These are phyloP conservation scores for Lepus americanus DNA, from an alignment of 2,113 vertebrate species.

Conservation along the genomic window DNA sequence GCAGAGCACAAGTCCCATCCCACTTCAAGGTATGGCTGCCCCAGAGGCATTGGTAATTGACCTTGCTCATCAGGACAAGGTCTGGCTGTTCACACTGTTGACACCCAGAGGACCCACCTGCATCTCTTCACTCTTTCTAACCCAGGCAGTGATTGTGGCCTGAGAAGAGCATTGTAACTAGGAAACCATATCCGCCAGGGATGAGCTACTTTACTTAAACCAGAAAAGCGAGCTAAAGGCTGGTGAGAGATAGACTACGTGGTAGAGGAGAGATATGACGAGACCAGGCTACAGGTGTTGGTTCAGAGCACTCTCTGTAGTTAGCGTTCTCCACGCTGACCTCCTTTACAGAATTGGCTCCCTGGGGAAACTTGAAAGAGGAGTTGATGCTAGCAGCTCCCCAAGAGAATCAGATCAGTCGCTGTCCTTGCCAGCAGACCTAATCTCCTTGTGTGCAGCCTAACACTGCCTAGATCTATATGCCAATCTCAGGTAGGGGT, in stretches of 20 bases:
- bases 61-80: background rate
- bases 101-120: background rate
- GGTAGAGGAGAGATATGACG: background rate
- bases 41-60: background rate
- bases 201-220: background rate
- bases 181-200: background rate
- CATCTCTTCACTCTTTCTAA: background rate
- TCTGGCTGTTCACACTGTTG: background rate
- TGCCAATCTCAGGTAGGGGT: no score
- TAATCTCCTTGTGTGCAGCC: no score
- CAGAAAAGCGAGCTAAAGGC: background rate
- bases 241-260: background rate
- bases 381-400: no score
- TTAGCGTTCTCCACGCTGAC: no score
- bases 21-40: background rate
- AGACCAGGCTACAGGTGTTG: background rate
- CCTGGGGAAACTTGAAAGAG: no score
- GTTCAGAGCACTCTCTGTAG: no score
- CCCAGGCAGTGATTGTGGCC: background rate
- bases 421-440: background rate
- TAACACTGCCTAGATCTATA: no score
- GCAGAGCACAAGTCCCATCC: background rate
- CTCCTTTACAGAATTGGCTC: no score
- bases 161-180: background rate
- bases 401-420: no score